Evolutionary conservation across 2,797 vertebrate species (phyloP), one percentile per base, ranked within the genome.

Genomic region (Bradypus variegatus): DNA sequence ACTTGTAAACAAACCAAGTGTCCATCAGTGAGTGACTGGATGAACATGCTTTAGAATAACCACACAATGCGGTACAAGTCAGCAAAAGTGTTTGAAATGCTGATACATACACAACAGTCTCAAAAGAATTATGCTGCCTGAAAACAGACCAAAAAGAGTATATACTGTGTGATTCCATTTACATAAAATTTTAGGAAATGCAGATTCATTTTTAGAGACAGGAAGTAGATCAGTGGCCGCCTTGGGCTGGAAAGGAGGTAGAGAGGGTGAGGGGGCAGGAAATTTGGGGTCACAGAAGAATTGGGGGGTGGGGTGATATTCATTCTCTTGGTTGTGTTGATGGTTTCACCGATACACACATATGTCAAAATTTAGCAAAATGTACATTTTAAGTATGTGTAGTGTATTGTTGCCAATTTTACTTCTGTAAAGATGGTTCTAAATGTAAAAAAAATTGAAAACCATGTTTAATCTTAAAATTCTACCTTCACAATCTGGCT

Each of bases 121-220:
- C 18, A 6, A 12, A 29, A 13, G 1, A 15, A 0, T 3, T 14
- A 25, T 0, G 10, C 5, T 2, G 19, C 15, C 41, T 4, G 58
- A 31, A 36, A 33, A 23, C 10, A 19, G 73, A 60, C 1, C 0
- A 3, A 41, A 19, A 53, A 21, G 33, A 5, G 21, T 5, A 1
- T 6, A 16, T 0, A 12, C 23, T 36, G 36, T 15, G 3, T 2
- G 13, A 38, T 48, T 36, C 15, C 12, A 13, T 2, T 64, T 31
- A 0, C 1, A 5, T 2, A 14, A 25, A 5, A 23, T 2, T 16
- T 27, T 18, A 33, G 25, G 5, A 7, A n/a, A 7, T 0, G 13
- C 7, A 6, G 6, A 6, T 27, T 13, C 11, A 9, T 2, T 15
- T 31, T 38, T 33, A 6, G 50, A 8, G 12, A 64, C 23, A 58